Evolutionary conservation across 2,888 invertebrate genomes (phyloP), one percentile per base, ranked within the genome.

Genomic region (Stenoptilia bipunctidactyla): DNA sequence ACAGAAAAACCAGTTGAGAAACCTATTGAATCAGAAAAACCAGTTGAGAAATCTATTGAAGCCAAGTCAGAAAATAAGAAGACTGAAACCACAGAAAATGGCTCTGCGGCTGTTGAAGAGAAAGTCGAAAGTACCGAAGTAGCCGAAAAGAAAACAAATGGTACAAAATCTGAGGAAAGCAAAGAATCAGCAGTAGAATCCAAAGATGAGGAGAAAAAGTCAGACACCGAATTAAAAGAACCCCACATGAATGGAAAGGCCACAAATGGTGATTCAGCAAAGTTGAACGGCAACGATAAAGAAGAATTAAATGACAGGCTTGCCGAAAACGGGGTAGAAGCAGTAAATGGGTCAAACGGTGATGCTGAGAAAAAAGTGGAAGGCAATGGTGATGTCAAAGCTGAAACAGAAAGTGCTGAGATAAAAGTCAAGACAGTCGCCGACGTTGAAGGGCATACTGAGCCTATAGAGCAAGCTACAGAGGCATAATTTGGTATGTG

Each of bases 351-450:
- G 8, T 48, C 54, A 3, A 58, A 61, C 37, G 53, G 55, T 2
- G 10, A 20, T 5, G 20, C 30, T 6, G 52, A 51, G 46, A 75
- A 58, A 56, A 67, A 64, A 56, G 76, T 64, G 15, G 70, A 79
- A 50, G 20, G 20, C 20, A 20, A 20, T 8, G 80, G 70, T 27
- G 86, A 83, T 37, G 65, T 52, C 38, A 71, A 69, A 43, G 47
- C 54, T 1, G 72, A 70, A 37, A 46, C 56, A 1, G 76, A 69
- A 40, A 55, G 66, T 9, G 4, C 20, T 3, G 87, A 87, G 45
- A 85, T 87, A 51, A 86, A 86, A 72, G 82, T 85, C 15, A 87
- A 87, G 70, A 76, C 85, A 46, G 73, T 87, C 33, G 72, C 85
- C 39, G 71, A 79, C n/a, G 83, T 76, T 41, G 80, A 80, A 48